Evolutionary conservation across 2,113 vertebrate genomes (phyloP).

Genomic region (Oreamnos americanus): DNA sequence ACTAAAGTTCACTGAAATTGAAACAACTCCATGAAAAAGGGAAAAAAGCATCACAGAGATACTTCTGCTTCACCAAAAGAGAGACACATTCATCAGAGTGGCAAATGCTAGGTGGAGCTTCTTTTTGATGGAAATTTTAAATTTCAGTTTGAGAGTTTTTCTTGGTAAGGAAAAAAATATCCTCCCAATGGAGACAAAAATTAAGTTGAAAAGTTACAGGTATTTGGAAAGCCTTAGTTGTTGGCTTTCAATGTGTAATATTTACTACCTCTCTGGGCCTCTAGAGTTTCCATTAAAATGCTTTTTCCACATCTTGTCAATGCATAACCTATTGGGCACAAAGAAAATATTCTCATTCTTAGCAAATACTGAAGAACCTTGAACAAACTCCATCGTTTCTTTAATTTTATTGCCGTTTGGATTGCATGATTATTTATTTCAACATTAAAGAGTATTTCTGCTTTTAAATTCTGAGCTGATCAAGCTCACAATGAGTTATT

Average conservation of each 20-base stretch:
- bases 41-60: background rate
- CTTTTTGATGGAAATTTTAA: conserved; percentile 19
- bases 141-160: conserved; percentile 27
- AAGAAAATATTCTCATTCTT: conserved; percentile 42
- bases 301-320: background rate
- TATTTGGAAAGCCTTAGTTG: background rate
- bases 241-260: background rate
- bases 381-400: background rate
- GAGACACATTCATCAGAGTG: background rate
- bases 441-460: conserved; percentile 67
- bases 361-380: background rate
- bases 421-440: conserved; percentile 72
- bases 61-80: background rate
- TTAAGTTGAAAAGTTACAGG: background rate
- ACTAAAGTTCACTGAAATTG: conserved; percentile 35
- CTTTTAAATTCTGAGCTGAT: conserved; percentile 61
- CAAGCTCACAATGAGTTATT: conserved; percentile 69
- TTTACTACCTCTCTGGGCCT: background rate
- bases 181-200: background rate
- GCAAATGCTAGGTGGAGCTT: background rate
- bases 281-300: background rate
- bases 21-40: background rate
- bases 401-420: conserved; percentile 57
- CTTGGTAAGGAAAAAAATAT: background rate
- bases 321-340: background rate